phyloP scores from a whole-genome alignment of 2,113 vertebrate species.

The Laticauda colubrina region DNA sequence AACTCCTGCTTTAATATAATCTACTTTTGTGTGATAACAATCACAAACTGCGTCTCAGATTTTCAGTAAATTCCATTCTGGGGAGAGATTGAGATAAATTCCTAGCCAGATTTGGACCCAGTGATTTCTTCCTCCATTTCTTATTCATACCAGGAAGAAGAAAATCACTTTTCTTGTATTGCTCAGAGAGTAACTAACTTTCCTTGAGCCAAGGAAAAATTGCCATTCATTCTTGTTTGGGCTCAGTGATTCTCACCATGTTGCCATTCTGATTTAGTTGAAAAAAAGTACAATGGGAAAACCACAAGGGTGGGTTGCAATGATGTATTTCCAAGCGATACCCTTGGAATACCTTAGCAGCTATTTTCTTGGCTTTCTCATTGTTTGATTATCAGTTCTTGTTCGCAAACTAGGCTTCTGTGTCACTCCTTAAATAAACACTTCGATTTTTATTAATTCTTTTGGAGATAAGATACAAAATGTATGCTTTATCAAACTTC shows the following conservation, averaged over 20 bases:
- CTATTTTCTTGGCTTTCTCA: background rate
- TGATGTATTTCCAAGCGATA: background rate
- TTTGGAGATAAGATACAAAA: constrained; percentile 5
- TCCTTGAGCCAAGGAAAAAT: background rate
- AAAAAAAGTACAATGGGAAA: background rate
- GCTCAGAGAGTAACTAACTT: background rate
- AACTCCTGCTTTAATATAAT: background rate
- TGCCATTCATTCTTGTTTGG: background rate
- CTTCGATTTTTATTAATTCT: background rate
- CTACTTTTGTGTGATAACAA: background rate
- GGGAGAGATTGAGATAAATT: background rate
- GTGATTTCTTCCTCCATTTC: background rate
- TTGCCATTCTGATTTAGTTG: background rate
- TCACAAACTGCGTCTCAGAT: background rate
- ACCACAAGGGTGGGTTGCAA: no score
- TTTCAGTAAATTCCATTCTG: background rate
- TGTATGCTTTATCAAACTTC: background rate
- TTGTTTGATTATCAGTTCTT: background rate
- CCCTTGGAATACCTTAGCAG: background rate
- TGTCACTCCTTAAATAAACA: background rate
- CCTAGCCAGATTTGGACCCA: background rate
- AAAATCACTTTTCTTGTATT: background rate
- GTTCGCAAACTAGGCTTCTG: background rate
- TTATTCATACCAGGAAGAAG: background rate
- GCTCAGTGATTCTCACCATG: background rate